These are phyloP conservation scores for Doris montereyensis DNA, from an alignment of 2,888 invertebrate species.

Conservation along the genomic window DNA sequence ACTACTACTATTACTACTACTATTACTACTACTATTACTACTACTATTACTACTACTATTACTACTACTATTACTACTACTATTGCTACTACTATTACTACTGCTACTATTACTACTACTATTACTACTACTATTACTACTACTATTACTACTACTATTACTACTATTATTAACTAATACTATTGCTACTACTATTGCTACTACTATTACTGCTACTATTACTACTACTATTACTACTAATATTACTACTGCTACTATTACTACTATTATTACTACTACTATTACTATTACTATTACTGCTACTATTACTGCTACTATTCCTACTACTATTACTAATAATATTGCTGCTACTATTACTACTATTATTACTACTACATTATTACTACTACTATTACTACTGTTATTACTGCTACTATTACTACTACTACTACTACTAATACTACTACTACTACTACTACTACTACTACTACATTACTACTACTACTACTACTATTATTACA, in stretches of 20 bases:
- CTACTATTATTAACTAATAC: too few relatives aligned
- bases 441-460: too few relatives aligned
- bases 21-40: conserved; percentile 26
- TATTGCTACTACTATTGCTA: conserved; percentile 2
- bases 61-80: conserved; percentile 20
- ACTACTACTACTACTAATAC: too few relatives aligned
- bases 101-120: conserved; percentile 29
- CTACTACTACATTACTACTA: too few relatives aligned
- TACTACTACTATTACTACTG: too few relatives aligned
- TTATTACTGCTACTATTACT: conserved; percentile 23
- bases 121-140: conserved; percentile 21
- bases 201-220: not conserved
- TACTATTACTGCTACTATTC: too few relatives aligned
- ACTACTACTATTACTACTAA: conserved; percentile 5
- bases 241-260: too few relatives aligned
- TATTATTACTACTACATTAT: too few relatives aligned
- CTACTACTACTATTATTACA: conserved; percentile 2
- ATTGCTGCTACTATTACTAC: too few relatives aligned
- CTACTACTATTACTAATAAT: too few relatives aligned
- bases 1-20: conserved; percentile 25
- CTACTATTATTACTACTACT: too few relatives aligned
- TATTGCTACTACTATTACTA: conserved; percentile 29
- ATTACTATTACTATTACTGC: too few relatives aligned
- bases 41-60: conserved; percentile 30
- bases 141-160: not conserved